phyloP scores from a whole-genome alignment of 1,140 invertebrate genomes.

The Riptortus pedestris region DNA sequence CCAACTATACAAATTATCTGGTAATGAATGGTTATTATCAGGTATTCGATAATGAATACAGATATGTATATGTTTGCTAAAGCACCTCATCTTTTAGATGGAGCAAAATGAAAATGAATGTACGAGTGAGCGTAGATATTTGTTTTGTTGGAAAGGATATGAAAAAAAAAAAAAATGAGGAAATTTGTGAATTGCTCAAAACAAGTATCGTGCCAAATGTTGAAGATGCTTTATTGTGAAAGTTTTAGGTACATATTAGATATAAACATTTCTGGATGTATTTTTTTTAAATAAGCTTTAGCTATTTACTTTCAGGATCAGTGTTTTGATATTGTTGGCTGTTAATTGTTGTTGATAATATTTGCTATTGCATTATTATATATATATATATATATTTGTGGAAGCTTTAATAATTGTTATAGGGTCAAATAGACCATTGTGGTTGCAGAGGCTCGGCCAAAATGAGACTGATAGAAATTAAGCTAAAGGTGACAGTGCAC shows the following conservation, averaged over 20 bases:
- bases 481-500: background rate
- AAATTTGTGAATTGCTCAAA: conserved; percentile 10
- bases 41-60: too few relatives aligned
- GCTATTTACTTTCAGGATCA: background rate
- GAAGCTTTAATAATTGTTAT: conserved; percentile 8
- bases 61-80: too few relatives aligned
- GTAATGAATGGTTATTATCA: too few relatives aligned
- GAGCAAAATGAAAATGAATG: too few relatives aligned
- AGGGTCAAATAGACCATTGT: background rate
- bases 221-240: conserved; percentile 7
- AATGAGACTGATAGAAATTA: conserved; percentile 6
- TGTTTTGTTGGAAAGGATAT: background rate
- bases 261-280: background rate
- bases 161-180: too few relatives aligned
- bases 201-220: conserved; percentile 15
- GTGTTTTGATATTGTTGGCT: background rate
- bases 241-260: background rate
- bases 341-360: conserved; percentile 1
- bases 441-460: conserved; percentile 6
- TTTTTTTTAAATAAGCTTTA: background rate
- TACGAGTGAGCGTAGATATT: too few relatives aligned
- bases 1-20: too few relatives aligned
- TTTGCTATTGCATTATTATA: conserved; percentile 5
- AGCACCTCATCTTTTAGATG: too few relatives aligned
- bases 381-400: conserved; percentile 2